Base-by-base conservation (phyloP, 2,113 vertebrate species). In the Oreochromis aureus region DNA sequence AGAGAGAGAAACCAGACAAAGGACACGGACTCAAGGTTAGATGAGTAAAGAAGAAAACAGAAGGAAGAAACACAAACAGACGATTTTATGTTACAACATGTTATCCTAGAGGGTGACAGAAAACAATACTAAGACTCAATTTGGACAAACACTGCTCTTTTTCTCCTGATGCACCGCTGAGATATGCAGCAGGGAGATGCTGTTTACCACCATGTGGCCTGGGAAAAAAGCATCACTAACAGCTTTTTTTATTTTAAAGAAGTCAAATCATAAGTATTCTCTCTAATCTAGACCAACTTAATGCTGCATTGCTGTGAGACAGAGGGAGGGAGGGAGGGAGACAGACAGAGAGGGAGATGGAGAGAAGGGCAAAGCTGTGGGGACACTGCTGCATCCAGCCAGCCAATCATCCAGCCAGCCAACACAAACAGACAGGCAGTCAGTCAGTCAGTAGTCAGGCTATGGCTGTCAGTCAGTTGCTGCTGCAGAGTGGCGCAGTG, bases 401-500 rank as follows among this genome's bases (percentile, higher is more conserved):
- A 83, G 85, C 15, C 81, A 87, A 80, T 13, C 89, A 54, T 24
- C 10, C 84, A 89, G 84, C 13, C 88, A 86, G 71, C 30, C 73
- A 86, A 81, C 10, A 59, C 81, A 85, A 56, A 73, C 84, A 89
- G 76, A 10, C 83, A 86, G 59, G 7, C 83, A 89, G 87, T 41
- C 82, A 76, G 61, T 63, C 83, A 86, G 89, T 69, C 89, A 84
- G 88, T 55, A 78, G 73, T 56, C 56, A 5, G 90, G 82, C 87
- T 89, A 71, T 63, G 69, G 82, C 90, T 92, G 91, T 91, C 93
- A 92, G 81, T 93, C 90, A 89, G 66, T 16, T 82, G 83, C 71
- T 90, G 89, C 91, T 84, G 93, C 94, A 94, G 90, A 94, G 89
- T 94, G 92, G 76, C 10, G 91, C 95, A 95, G 90, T 94, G 92